Percentiles rank a stretch among this genome's conserved stretches.
Conservation (phyloP, 2,113 vertebrate genomes). For the Neolamprologus falcicula region DNA sequence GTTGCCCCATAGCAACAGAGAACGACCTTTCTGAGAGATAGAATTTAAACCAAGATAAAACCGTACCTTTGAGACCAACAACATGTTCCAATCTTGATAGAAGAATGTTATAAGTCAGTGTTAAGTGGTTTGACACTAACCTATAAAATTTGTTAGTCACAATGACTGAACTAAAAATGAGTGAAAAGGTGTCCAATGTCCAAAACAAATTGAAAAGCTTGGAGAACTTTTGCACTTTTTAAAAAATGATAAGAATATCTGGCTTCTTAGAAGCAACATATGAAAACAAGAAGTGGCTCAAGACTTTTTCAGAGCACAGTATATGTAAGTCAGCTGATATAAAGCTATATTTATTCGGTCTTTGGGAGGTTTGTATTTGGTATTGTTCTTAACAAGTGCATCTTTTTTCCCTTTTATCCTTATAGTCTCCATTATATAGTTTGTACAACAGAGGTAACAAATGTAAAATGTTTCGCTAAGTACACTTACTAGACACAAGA, state of each 20-base stretch:
- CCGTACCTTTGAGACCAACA: too few species aligned
- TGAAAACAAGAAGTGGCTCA: neutral
- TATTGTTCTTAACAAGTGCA: neutral
- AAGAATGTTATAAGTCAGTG: neutral
- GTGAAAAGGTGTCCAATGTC: accelerated
- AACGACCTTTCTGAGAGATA: too few species aligned
- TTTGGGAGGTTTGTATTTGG: neutral
- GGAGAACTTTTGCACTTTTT: neutral
- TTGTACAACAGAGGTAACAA: neutral
- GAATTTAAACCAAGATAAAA: too few species aligned
- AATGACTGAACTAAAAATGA: neutral
- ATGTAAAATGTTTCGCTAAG: neutral
- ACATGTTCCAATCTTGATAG: too few species aligned
- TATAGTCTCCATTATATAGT: neutral
- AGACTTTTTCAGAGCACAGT: neutral
- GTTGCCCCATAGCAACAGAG: too few species aligned
- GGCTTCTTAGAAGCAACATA: neutral
- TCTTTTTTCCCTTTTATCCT: neutral
- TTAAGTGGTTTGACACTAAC: neutral
- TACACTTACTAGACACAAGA: neutral
- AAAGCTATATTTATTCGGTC: accelerated
- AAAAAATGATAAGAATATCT: neutral
- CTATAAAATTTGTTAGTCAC: neutral
- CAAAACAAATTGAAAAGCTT: neutral
- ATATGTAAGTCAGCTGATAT: neutral